Evolutionary conservation across 2,797 vertebrate species (phyloP).

Genomic region (Betta splendens): DNA sequence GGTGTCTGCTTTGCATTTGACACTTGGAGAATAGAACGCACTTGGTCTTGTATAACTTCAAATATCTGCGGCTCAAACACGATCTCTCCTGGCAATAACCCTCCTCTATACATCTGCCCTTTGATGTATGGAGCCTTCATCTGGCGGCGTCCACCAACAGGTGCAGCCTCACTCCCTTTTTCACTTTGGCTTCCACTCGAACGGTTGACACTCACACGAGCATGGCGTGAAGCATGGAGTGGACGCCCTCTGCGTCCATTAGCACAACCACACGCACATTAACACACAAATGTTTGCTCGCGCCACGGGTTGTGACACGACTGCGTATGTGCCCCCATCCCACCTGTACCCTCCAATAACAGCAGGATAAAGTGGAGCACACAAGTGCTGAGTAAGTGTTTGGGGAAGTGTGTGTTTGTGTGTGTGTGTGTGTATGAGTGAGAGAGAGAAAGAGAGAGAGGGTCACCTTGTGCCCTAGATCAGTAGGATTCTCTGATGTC

Average conservation of each 20-base stretch:
- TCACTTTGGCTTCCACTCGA: constrained; percentile 28
- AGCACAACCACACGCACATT: constrained; percentile 37
- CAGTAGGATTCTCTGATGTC: constrained; percentile 54
- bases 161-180: constrained; percentile 23
- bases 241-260: constrained; percentile 46
- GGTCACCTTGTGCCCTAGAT: constrained; percentile 69
- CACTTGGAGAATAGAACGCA: constrained; percentile 28
- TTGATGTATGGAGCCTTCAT: constrained; percentile 46
- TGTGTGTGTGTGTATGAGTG: constrained; percentile 2
- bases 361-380: constrained; percentile 49
- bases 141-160: constrained; percentile 21
- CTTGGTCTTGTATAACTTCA: constrained; percentile 16
- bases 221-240: constrained; percentile 28
- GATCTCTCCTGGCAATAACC: constrained; percentile 28
- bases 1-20: constrained; percentile 23
- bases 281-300: not conserved
- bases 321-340: constrained; percentile 6
- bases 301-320: constrained; percentile 8
- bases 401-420: constrained; percentile 22
- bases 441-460: constrained; percentile 18
- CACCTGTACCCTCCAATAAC: constrained; percentile 36
- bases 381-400: constrained; percentile 57
- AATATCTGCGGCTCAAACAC: constrained; percentile 21
- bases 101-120: constrained; percentile 14
- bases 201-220: too few species aligned